Conservation (phyloP, 2,888 invertebrate species). For the Apotomis betuletana region DNA sequence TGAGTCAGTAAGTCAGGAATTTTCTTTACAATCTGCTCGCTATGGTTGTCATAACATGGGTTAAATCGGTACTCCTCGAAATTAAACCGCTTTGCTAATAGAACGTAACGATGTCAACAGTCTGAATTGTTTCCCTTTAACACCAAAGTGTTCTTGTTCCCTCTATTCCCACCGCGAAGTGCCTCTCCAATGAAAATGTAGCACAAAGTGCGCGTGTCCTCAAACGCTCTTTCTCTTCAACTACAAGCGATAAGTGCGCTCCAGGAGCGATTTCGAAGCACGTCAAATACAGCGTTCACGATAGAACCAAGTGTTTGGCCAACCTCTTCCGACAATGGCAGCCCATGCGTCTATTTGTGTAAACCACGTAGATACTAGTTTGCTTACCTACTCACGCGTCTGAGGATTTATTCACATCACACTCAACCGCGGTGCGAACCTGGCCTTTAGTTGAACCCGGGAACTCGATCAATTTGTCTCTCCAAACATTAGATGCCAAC, state of each 20-base stretch:
- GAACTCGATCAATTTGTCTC: constrained; percentile 42
- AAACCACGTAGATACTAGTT: constrained; percentile 54
- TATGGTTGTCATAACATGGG: no score
- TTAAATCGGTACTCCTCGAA: background rate
- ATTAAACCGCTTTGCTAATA: constrained; percentile 3
- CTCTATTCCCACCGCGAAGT: constrained; percentile 23
- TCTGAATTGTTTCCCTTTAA: constrained; percentile 1
- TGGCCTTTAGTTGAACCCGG: constrained; percentile 35
- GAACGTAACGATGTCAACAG: background rate
- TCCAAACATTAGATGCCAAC: constrained; percentile 37
- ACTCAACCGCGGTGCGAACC: constrained; percentile 39
- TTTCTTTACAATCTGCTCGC: no score
- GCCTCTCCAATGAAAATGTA: constrained; percentile 30
- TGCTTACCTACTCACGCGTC: constrained; percentile 57
- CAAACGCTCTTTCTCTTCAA: constrained; percentile 45
- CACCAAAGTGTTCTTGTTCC: constrained; percentile 20
- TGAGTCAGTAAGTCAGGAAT: no score
- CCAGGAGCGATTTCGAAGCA: constrained; percentile 63
- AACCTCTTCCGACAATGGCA: constrained; percentile 65
- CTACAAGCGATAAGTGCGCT: constrained; percentile 57
- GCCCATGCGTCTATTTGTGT: constrained; percentile 60
- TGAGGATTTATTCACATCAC: constrained; percentile 58
- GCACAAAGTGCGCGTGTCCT: constrained; percentile 39
- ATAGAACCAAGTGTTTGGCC: constrained; percentile 63
- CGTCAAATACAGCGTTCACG: constrained; percentile 66